phyloP scores from a whole-genome alignment of 23 tunicate genomes.

The Ciona savignyi region DNA sequence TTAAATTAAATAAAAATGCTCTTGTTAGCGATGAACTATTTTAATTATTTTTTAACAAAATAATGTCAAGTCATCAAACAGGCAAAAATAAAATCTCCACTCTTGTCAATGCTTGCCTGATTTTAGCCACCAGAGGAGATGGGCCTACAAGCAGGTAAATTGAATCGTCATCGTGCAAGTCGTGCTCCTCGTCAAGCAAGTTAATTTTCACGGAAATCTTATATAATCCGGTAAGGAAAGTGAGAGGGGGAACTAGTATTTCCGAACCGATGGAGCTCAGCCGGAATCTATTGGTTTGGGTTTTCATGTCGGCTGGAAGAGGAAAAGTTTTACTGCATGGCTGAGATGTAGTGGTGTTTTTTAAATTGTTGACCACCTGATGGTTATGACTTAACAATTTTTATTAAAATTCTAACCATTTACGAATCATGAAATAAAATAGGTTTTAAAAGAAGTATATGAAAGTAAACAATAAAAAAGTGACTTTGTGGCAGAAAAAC shows the following conservation, averaged over 20 bases:
- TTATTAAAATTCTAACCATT: no score
- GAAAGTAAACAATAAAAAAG: background rate
- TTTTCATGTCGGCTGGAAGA: constrained; percentile 8
- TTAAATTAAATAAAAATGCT: no score
- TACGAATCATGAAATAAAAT: background rate
- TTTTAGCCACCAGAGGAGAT: constrained; percentile 72
- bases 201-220: constrained; percentile 43
- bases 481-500: no score
- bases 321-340: background rate
- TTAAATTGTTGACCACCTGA: no score
- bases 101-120: constrained; percentile 41
- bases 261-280: constrained; percentile 68
- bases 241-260: constrained; percentile 76
- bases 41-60: no score
- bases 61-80: no score
- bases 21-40: no score
- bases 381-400: no score
- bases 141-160: constrained; percentile 55
- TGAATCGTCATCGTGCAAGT: constrained; percentile 38
- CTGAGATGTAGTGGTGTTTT: no score
- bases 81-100: no score
- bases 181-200: constrained; percentile 62
- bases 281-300: constrained; percentile 22
- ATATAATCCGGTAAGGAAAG: constrained; percentile 62
- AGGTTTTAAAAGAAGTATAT: background rate